These are phyloP conservation scores for Thinocorus orbignyianus DNA, from an alignment of 2,113 vertebrate genomes.

Conservation along the genomic window DNA sequence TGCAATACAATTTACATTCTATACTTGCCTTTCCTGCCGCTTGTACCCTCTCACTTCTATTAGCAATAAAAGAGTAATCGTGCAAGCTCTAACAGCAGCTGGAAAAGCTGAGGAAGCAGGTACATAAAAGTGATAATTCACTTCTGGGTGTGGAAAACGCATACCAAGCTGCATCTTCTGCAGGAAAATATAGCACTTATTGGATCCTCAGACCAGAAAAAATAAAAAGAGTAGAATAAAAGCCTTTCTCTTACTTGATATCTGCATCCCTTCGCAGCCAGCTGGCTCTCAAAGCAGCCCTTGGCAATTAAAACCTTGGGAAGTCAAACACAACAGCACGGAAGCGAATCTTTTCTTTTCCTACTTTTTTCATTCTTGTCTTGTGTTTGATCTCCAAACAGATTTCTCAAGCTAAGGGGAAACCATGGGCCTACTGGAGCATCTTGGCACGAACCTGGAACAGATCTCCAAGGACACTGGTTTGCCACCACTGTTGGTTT, in stretches of 20 bases:
- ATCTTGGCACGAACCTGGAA: neutral
- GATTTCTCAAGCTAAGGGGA: neutral
- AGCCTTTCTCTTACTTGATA: neutral
- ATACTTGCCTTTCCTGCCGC: neutral
- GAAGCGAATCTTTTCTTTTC: constrained; percentile 18
- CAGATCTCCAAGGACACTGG: neutral
- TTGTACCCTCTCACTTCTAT: neutral
- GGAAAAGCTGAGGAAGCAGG: neutral
- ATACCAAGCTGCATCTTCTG: neutral
- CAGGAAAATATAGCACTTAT: neutral
- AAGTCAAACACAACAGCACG: constrained; percentile 43
- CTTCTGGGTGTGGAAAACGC: neutral
- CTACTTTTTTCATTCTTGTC: constrained; percentile 22
- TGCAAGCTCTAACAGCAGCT: neutral
- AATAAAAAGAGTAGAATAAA: neutral
- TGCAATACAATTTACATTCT: neutral
- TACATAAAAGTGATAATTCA: neutral
- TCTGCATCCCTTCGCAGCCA: constrained; percentile 13
- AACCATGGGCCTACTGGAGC: neutral
- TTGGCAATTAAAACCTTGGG: constrained; percentile 39
- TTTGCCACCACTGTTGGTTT: neutral
- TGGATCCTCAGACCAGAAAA: neutral
- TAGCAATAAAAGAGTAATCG: neutral
- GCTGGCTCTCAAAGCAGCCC: neutral
- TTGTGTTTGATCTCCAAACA: neutral